Base-by-base conservation (phyloP, 2,797 vertebrate genomes). In the Myotis daubentonii region DNA sequence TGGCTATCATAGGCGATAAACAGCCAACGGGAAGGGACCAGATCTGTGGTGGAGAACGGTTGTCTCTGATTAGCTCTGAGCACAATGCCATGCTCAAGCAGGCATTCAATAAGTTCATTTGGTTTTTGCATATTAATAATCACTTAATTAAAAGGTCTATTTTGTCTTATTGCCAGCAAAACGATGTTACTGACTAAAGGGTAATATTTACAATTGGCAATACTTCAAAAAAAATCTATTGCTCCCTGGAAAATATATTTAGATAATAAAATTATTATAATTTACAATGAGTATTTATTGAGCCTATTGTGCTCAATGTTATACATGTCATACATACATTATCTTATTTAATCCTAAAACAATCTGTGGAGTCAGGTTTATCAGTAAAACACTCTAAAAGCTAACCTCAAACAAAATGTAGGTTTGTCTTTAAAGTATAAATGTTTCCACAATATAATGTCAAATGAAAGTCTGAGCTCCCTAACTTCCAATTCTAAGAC, bases 281-380 rank as follows among this genome's bases (percentile, higher is more conserved):
- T 23, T 89, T 83, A 91, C 38, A 80, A 80, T 38, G 71, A 81
- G 53, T 80, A 92, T 49, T 65, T 89, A 65, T 28, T 51, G 3
- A 79, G 28, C 20, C 47, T 86, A 44, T 83, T 80, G 55, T 68
- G 8, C n/a, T 81, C 28, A 8, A 71, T 68, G 49, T 20, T 41
- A 19, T 41, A 83, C 71, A 92, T 60, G 38, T 38, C 76, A 84
- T 76, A 66, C 8, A 60, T n/a, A 16, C 11, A n/a, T 75, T 74
- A 87, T 78, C 83, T 93, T 79, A 66, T 55, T 75, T 90, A 93
- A 87, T 66, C 53, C 84, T 93, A 66, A 92, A 94, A 71, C 28
- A 80, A 47, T 47, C 47, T 65, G 25, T 22, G 6, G 62, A 81
- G 60, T 76, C 60, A 94, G 25, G 38, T 41, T 95, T 88, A 78